Evolutionary conservation across 1,140 invertebrate genomes (phyloP), one percentile per base, ranked within the genome.

Genomic region (Drosophila gunungcola): DNA sequence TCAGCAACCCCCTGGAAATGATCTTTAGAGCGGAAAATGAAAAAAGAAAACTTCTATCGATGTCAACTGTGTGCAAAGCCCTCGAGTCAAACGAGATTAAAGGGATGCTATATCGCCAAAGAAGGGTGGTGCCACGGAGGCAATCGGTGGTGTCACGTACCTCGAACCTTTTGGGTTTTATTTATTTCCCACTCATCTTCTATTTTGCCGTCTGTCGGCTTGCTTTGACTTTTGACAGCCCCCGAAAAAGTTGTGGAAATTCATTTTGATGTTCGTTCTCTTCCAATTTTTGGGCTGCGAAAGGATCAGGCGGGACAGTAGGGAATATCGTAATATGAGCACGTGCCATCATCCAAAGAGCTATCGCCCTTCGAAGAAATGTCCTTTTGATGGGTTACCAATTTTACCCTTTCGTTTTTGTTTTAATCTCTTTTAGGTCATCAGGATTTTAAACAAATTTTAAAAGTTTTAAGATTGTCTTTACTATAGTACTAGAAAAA

Each of bases 181-280:
- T 69, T 70, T 70, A 69, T 56, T 69, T 69, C 32, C 48, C 62
- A 54, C 49, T 54, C 34, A 27, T 45, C 64, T 48, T 69, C 51
- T 55, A 68, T 70, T 68, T 70, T 68, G 67, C 67, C 63, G 67
- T 69, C 74, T 61, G 83, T 88, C 79, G 78, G 83, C 78, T 86
- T 86, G 86, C 61, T 76, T 76, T 83, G 79, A 88, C 83, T 88
- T 88, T 83, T 88, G 83, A 88, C 83, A 88, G 79, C 57, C 54
- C 45, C 36, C 67, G 7, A n/a, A 48, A 68, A 86, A 78, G 63
- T 86, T 85, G 73, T 85, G 78, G 68, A 78, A 82, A 68, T 82
- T 75, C 75, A 73, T 82, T 78, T 52, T 62, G 60, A 55, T 45
- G 54, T 38, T 68, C 51, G 39, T 16, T 48, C 41, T 62, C 51